Base-by-base conservation (phyloP, 2,888 invertebrate genomes). In the Cephus runcator region DNA sequence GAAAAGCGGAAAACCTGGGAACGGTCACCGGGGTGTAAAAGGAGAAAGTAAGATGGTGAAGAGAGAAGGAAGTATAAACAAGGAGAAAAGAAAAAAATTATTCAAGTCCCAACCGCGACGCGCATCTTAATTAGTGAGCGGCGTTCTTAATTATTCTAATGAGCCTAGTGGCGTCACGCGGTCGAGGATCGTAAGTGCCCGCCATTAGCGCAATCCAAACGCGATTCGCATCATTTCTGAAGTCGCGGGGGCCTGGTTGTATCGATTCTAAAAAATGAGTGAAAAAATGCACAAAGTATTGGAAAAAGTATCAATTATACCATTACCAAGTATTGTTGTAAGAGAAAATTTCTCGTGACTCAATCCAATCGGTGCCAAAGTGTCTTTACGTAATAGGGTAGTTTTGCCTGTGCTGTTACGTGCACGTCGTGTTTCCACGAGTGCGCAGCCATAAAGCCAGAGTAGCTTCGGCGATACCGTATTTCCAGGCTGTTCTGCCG, bases 131-230 rank as follows among this genome's bases (percentile, higher is more conserved):
- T 87, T 86, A 87, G 80, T 83, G 79, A 83, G 80, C 81, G 77
- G 83, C 81, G 83, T 85, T 87, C 83, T 86, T 85, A 85, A 87
- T 87, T 85, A 86, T 85, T 86, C 82, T 84, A 85, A 87, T 83
- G 83, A 86, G 83, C 80, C 79, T 83, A 84, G 82, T 84, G 85
- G 83, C 83, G 84, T 87, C 84, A 86, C 79, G 81, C 80, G 79
- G 77, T 83, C 81, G 83, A 85, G 85, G 80, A 83, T 83, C 77
- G 77, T 76, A 77, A 79, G 78, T 79, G 78, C 78, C 75, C 79
- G 73, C 75, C 81, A 85, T 83, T 81, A 81, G 79, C 78, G 76
- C 79, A 76, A 71, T 74, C 77, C 75, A 77, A 77, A 77, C 79
- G 71, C 76, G 73, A 78, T 71, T 73, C 56, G 75, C 69, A 11